Evolutionary conservation across 1,140 invertebrate species (phyloP).

Genomic region (Chrysomallon squamiferum): DNA sequence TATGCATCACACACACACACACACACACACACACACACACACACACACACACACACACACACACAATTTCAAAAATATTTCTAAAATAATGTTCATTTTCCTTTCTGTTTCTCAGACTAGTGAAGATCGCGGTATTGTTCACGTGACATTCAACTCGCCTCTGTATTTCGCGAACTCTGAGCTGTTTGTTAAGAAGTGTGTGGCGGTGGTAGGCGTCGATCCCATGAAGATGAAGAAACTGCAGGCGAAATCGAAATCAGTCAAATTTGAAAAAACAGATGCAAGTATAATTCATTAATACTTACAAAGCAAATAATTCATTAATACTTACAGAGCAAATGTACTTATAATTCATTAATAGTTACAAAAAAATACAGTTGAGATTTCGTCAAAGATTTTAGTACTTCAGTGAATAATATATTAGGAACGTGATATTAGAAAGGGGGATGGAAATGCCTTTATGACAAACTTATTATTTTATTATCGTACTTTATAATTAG

Average conservation of each 20-base stretch:
- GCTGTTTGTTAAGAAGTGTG: constrained; percentile 18
- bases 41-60: no score
- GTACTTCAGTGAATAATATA: neutral
- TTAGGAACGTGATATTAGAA: neutral
- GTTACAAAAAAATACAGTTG: neutral
- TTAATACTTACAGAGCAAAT: neutral
- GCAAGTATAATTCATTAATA: neutral
- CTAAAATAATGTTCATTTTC: no score
- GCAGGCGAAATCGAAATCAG: neutral
- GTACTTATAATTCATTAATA: neutral
- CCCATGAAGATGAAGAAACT: constrained; percentile 15
- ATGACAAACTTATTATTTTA: neutral
- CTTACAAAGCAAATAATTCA: no score
- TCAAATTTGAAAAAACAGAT: constrained; percentile 1
- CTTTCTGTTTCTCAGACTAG: no score
- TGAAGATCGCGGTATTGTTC: neutral
- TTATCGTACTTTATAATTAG: no score
- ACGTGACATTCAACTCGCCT: constrained; percentile 13
- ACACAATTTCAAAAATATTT: no score
- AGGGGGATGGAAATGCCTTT: neutral
- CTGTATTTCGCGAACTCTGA: constrained; percentile 29
- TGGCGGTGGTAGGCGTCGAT: constrained; percentile 10
- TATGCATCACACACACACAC: no score
- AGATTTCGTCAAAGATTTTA: neutral
- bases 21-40: no score